These are phyloP conservation scores for Macrophya annulata DNA, from an alignment of 2,888 invertebrate genomes.

Conservation along the genomic window DNA sequence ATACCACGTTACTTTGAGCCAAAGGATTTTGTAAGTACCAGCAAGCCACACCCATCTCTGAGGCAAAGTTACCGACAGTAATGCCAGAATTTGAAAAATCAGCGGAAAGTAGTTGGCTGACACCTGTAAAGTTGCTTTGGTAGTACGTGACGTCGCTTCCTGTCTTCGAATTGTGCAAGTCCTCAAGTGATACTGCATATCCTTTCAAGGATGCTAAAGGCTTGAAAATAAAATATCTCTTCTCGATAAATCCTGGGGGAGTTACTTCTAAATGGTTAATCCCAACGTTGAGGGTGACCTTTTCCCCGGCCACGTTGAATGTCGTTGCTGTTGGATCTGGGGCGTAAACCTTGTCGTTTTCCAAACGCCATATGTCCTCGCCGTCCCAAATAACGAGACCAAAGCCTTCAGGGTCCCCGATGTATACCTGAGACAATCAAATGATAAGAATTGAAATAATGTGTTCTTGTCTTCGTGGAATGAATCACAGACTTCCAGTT, in stretches of 20 bases:
- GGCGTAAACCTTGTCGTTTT: conserved; percentile 60
- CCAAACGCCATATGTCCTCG: conserved; percentile 60
- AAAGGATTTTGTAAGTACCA: neutral
- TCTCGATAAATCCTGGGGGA: conserved; percentile 69
- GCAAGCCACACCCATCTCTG: neutral
- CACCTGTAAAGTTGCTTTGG: neutral
- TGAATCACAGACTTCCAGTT: no score
- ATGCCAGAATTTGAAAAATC: neutral
- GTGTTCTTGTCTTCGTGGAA: no score
- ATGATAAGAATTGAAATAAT: neutral
- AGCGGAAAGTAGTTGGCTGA: neutral
- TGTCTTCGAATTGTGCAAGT: conserved; percentile 53
- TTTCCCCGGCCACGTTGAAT: conserved; percentile 79
- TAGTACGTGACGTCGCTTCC: neutral
- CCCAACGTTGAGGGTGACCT: conserved; percentile 79
- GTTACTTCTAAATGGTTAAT: conserved; percentile 83
- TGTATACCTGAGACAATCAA: conserved; percentile 64
- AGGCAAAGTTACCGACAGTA: neutral
- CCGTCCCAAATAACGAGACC: conserved; percentile 61
- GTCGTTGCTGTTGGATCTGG: conserved; percentile 57
- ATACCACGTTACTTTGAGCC: no score
- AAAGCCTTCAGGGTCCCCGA: conserved; percentile 64
- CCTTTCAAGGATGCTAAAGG: conserved; percentile 67
- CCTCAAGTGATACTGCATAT: conserved; percentile 48
- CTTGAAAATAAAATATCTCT: conserved; percentile 63